Percentiles rank a stretch among this genome's conserved stretches.
phyloP scores from a whole-genome alignment of 1,140 invertebrate species.

The Plectrocnemia conspersa region DNA sequence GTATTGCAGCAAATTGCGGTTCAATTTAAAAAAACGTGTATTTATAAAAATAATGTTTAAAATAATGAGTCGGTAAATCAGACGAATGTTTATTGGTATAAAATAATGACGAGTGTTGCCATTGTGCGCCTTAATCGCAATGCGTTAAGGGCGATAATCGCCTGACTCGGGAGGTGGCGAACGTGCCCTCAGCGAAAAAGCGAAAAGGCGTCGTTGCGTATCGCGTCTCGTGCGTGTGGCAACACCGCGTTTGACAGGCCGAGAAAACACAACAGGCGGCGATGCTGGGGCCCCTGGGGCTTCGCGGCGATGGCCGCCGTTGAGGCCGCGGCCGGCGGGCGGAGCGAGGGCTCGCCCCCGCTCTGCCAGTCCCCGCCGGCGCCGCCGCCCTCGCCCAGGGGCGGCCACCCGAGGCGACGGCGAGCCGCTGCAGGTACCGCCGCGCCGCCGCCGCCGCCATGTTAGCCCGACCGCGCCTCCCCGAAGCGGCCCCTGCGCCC shows the following conservation, averaged over 20 bases:
- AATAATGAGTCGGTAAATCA: too few species aligned
- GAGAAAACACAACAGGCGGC: slow-evolving; percentile 33
- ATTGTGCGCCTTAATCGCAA: too few species aligned
- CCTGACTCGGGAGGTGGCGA: not conserved
- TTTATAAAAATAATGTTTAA: too few species aligned
- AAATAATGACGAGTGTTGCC: too few species aligned
- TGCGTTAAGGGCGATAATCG: not conserved
- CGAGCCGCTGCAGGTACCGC: not conserved
- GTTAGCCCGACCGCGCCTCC: too few species aligned
- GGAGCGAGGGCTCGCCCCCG: not conserved
- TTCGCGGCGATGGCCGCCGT: slow-evolving; percentile 1
- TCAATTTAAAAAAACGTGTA: too few species aligned
- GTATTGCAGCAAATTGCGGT: too few species aligned
- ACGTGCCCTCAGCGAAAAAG: not conserved
- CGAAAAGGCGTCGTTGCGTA: too few species aligned
- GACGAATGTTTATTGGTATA: too few species aligned
- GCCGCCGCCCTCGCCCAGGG: not conserved
- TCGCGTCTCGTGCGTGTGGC: slow-evolving; percentile 12
- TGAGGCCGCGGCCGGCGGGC: not conserved
- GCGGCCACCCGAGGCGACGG: not conserved
- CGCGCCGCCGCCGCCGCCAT: slow-evolving; percentile 1
- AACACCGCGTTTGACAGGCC: slow-evolving; percentile 31
- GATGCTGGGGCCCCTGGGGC: too few species aligned
- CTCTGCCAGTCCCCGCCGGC: not conserved
- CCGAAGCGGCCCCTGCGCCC: too few species aligned